Conservation (phyloP, 2,888 invertebrate genomes). For the Morpho achilles region DNA sequence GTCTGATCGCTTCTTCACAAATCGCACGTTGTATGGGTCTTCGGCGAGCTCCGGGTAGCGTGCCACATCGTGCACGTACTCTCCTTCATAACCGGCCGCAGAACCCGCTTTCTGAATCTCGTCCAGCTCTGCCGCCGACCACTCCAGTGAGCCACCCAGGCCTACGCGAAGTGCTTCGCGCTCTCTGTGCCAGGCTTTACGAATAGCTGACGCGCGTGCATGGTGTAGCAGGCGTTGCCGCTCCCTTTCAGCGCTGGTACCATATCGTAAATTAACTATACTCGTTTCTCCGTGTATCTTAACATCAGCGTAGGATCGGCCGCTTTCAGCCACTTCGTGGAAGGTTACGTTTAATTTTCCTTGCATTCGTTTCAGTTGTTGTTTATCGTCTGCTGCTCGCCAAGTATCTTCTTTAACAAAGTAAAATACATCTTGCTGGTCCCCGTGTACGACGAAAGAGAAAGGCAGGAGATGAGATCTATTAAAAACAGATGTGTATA, state of each 20-base stretch:
- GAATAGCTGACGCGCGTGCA: conserved; percentile 90
- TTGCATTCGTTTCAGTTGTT: conserved; percentile 92
- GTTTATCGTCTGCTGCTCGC: conserved; percentile 93
- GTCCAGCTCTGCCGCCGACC: conserved; percentile 93
- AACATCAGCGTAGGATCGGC: conserved; percentile 89
- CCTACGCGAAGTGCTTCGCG: conserved; percentile 90
- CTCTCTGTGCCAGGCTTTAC: conserved; percentile 96
- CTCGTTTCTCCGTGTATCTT: conserved; percentile 95
- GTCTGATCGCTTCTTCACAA: conserved; percentile 88
- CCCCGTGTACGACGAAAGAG: conserved; percentile 92
- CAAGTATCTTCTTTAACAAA: conserved; percentile 95
- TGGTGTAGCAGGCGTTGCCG: conserved; percentile 93
- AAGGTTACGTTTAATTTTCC: conserved; percentile 95
- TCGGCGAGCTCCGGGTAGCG: conserved; percentile 96
- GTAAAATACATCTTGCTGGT: conserved; percentile 94
- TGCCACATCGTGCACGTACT: conserved; percentile 94
- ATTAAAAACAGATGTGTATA: conserved; percentile 95
- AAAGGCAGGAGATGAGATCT: conserved; percentile 92
- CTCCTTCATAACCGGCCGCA: conserved; percentile 92
- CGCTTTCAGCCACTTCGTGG: conserved; percentile 90
- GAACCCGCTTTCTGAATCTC: conserved; percentile 92
- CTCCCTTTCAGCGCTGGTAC: conserved; percentile 94
- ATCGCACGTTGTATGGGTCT: conserved; percentile 96
- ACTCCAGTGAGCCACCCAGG: conserved; percentile 87
- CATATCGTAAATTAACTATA: conserved; percentile 95